Conservation (phyloP, 2,888 invertebrate species). For the Leptopilina myrica region DNA sequence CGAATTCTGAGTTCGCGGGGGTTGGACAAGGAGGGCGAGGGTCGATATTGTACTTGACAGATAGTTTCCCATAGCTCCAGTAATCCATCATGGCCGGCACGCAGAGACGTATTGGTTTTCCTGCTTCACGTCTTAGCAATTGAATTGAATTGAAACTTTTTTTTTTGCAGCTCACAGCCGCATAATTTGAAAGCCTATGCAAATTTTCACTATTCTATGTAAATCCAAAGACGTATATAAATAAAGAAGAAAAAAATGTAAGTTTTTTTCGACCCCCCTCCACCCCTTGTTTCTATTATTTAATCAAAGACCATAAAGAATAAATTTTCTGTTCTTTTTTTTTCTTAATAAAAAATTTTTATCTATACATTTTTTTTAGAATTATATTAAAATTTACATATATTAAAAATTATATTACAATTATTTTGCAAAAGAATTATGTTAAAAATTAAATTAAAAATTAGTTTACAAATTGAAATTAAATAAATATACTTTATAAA, state of each 20-base stretch:
- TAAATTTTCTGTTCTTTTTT: no score
- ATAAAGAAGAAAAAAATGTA: neutral
- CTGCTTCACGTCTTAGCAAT: slow-evolving; percentile 72
- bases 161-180: slow-evolving; percentile 28
- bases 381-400: no score
- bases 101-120: slow-evolving; percentile 74
- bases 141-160: slow-evolving; percentile 62
- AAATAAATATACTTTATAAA: no score
- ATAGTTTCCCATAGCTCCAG: slow-evolving; percentile 76
- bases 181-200: slow-evolving; percentile 40
- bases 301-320: no score
- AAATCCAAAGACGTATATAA: slow-evolving; percentile 24
- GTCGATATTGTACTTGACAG: slow-evolving; percentile 77
- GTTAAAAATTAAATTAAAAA: no score
- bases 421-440: no score
- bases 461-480: no score
- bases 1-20: slow-evolving; percentile 66
- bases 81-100: slow-evolving; percentile 76
- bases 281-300: no score
- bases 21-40: slow-evolving; percentile 73
- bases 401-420: no score
- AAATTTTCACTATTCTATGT: slow-evolving; percentile 30
- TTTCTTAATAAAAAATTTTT: no score
- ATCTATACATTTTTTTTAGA: no score
- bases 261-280: no score